Evolutionary conservation across 2,888 invertebrate species (phyloP), one percentile per base, ranked within the genome.

Genomic region (Drosophila robusta): DNA sequence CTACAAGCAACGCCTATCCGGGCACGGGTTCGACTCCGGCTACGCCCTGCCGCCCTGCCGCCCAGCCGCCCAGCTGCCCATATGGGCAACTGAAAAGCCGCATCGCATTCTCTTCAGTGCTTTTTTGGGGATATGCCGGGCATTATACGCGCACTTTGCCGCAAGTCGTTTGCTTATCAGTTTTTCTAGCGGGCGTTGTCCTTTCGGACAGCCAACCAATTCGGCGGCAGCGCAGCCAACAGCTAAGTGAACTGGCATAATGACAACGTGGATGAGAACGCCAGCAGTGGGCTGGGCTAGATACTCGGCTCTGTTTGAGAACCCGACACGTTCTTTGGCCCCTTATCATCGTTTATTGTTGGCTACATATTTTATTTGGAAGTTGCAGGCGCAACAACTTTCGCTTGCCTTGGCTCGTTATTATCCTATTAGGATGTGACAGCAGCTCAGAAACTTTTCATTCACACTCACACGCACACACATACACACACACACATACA

Each of bases 121-220:
- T 34, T 42, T 22, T 26, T 38, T 14, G 42, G 58, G 61, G 51
- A 66, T 61, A 70, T 64, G 70, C 55, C 44, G 67, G 58, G 66
- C 77, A 80, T 79, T 85, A 81, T 62, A 70, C 57, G 70, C 82
- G 79, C 75, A 77, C 76, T 83, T 86, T 79, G 87, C 86, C 89
- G 85, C 82, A 87, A 82, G 90, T 89, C 90, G 87, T 90, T 90
- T 82, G 80, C 89, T 90, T 90, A 90, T 90, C 90, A 80, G 75
- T 65, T 84, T 66, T 65, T 68, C 70, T 70, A 70, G 60, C 63
- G 64, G 61, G 64, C 79, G 70, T 49, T 55, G 72, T 71, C 71
- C 71, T 61, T 49, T 70, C 61, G 74, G 71, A 65, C 74, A 51
- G 26, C 39, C 34, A 47, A 42, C 56, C 61, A 38, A 52, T 61